These are phyloP conservation scores for Acanthosepion pharaonis DNA, from an alignment of 2,888 invertebrate genomes.

Conservation along the genomic window DNA sequence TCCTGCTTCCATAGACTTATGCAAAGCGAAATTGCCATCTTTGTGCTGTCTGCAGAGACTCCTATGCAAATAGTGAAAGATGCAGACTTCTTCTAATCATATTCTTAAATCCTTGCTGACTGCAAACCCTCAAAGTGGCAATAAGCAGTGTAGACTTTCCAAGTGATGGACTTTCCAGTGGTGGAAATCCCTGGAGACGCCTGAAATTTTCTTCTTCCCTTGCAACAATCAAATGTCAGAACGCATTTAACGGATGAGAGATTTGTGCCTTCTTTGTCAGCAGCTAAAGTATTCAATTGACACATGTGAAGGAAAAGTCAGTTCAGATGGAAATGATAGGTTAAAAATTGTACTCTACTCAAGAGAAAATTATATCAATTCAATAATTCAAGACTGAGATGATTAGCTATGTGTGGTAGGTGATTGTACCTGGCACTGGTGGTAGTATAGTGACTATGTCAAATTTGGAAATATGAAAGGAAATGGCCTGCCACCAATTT, in stretches of 20 bases:
- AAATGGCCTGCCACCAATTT: no score
- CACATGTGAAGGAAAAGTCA: not conserved
- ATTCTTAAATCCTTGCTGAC: not conserved
- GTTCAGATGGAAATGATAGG: not conserved
- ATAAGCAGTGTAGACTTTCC: conserved; percentile 33
- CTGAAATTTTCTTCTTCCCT: not conserved
- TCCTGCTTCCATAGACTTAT: not conserved
- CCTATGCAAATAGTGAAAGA: not conserved
- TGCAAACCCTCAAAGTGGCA: conserved; percentile 33
- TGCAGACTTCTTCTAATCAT: not conserved
- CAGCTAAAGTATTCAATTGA: not conserved
- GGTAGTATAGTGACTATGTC: no score
- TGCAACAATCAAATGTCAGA: not conserved
- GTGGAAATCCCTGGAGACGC: not conserved
- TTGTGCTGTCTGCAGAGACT: not conserved
- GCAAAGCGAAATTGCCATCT: not conserved
- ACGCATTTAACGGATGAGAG: not conserved
- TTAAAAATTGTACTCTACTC: not conserved
- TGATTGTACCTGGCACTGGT: no score
- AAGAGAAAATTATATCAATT: not conserved
- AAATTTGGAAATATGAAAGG: no score
- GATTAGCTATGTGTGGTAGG: no score
- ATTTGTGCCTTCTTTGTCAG: conserved; percentile 6
- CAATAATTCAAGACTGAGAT: not conserved
- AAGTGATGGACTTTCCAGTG: not conserved